phyloP scores from a whole-genome alignment of 2,113 vertebrate genomes.

The Hassar affinis region DNA sequence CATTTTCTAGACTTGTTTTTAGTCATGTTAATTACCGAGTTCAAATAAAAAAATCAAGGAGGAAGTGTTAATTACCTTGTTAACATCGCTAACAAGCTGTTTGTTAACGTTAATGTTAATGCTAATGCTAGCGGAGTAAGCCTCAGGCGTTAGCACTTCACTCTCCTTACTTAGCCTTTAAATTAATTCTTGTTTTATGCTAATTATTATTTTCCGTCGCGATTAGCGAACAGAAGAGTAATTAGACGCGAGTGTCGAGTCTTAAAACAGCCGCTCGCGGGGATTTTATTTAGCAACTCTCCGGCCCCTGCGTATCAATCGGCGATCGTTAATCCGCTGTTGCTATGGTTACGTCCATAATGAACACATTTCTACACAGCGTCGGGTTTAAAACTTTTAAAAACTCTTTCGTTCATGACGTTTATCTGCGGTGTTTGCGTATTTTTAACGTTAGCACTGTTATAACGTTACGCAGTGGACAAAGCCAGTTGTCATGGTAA shows the following conservation, averaged over 20 bases:
- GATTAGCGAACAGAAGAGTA: conserved; percentile 7
- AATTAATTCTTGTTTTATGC: background rate
- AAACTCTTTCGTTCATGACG: background rate
- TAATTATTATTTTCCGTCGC: conserved; percentile 3
- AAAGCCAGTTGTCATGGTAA: too few relatives aligned
- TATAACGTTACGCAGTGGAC: too few relatives aligned
- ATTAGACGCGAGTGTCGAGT: background rate
- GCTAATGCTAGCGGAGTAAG: background rate
- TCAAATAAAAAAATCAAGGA: background rate
- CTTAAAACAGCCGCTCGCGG: background rate
- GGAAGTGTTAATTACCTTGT: background rate
- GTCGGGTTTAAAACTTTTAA: background rate
- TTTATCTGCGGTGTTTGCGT: background rate
- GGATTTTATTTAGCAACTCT: background rate
- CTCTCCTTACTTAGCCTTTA: conserved; percentile 4
- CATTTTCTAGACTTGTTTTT: background rate
- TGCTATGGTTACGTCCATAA: background rate
- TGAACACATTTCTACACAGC: background rate
- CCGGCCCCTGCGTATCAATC: background rate
- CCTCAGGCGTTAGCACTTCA: background rate
- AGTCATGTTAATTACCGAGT: conserved; percentile 9
- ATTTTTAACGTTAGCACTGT: too few relatives aligned
- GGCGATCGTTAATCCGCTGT: background rate
- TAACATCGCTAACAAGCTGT: conserved; percentile 18
- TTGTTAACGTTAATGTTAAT: background rate